Evolutionary conservation across 2,797 vertebrate species (phyloP).

Genomic region (Scyliorhinus canicula): DNA sequence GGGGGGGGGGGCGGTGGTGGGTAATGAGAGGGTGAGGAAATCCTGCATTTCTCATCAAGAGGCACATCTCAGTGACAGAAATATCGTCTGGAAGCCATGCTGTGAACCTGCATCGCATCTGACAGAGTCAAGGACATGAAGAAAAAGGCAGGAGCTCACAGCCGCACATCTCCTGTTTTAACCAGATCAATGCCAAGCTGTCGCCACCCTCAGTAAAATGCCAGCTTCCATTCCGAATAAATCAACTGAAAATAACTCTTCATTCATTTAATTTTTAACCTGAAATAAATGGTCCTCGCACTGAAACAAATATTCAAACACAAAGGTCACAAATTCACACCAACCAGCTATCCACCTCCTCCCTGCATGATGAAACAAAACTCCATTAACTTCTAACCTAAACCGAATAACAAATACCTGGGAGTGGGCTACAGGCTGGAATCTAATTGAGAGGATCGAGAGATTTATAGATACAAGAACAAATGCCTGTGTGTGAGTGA

Average conservation of each 20-base stretch:
- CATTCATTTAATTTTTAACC: background rate
- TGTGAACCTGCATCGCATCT: background rate
- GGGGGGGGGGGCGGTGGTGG: background rate
- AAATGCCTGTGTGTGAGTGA: no score
- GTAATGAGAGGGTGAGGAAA: background rate
- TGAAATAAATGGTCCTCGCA: background rate
- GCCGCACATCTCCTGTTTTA: background rate
- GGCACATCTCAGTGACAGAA: background rate
- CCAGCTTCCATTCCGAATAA: background rate
- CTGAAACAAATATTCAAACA: background rate
- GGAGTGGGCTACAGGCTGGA: no score
- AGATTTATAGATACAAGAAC: no score
- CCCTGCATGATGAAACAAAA: background rate
- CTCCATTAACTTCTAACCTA: background rate
- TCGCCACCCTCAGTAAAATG: background rate
- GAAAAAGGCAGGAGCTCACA: background rate
- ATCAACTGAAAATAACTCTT: background rate
- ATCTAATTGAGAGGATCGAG: no score
- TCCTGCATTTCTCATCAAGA: background rate
- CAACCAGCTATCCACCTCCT: background rate
- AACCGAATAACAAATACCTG: no score
- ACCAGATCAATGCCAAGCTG: background rate
- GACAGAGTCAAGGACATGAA: conserved; percentile 15
- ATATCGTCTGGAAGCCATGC: background rate
- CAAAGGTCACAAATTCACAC: background rate